Conservation (phyloP, 2,888 invertebrate species). For the Idaea straminata region DNA sequence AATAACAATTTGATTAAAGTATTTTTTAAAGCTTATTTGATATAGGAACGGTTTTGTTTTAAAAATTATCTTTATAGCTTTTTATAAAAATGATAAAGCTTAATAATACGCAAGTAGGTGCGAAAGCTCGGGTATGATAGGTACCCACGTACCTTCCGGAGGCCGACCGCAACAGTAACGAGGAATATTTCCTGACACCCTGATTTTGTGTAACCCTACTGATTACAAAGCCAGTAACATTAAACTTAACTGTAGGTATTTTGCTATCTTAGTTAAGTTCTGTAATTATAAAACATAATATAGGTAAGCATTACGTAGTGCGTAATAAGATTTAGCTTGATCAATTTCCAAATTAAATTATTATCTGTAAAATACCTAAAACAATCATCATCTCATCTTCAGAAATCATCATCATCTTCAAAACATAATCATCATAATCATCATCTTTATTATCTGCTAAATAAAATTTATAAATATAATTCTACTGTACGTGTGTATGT, state of each 20-base stretch:
- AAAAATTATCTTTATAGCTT: neutral
- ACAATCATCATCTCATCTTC: too few species aligned
- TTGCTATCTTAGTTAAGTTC: neutral
- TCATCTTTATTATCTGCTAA: too few species aligned
- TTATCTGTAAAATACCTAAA: too few species aligned
- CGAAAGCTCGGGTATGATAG: neutral
- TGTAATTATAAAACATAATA: too few species aligned
- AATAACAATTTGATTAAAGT: neutral
- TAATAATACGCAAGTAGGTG: slow-evolving; percentile 4
- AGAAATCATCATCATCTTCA: too few species aligned
- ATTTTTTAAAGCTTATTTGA: neutral
- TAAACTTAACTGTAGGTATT: neutral
- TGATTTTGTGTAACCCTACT: neutral
- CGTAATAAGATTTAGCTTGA: too few species aligned
- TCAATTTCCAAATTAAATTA: too few species aligned
- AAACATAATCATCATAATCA: too few species aligned
- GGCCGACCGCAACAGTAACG: neutral
- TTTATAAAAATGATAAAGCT: slow-evolving; percentile 9
- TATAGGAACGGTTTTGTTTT: neutral
- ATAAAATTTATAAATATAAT: too few species aligned
- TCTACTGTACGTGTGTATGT: too few species aligned
- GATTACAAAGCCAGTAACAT: neutral
- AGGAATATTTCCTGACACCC: neutral
- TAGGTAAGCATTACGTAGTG: too few species aligned
- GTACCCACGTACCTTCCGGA: neutral